Conservation (phyloP, 1,140 invertebrate species). For the Rhopalosiphum maidis region DNA sequence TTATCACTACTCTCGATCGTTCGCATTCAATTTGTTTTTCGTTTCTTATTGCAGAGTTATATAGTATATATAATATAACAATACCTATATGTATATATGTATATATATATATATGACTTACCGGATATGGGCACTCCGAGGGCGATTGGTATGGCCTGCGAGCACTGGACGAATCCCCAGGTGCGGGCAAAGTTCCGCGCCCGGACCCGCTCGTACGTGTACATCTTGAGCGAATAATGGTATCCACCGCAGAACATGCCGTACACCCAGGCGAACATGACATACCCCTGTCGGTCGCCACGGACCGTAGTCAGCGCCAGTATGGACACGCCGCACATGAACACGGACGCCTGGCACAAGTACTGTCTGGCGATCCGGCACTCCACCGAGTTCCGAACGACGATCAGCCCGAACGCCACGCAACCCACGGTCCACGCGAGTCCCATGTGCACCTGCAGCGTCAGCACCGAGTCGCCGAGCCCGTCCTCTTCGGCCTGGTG, state of each 20-base stretch:
- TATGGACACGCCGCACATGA: slow-evolving; percentile 80
- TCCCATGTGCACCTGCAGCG: slow-evolving; percentile 81
- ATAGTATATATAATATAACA: too few species aligned
- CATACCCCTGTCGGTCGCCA: slow-evolving; percentile 75
- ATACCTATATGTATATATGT: too few species aligned
- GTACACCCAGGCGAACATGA: slow-evolving; percentile 85
- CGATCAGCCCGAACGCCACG: slow-evolving; percentile 79
- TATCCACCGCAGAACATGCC: slow-evolving; percentile 83
- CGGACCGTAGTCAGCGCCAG: slow-evolving; percentile 83
- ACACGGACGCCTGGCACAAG: slow-evolving; percentile 76
- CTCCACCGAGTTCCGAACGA: slow-evolving; percentile 81
- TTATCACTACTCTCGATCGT: neutral
- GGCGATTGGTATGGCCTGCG: slow-evolving; percentile 83
- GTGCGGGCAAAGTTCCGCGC: slow-evolving; percentile 85
- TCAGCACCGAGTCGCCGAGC: slow-evolving; percentile 72
- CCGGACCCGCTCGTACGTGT: slow-evolving; percentile 83
- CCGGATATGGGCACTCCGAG: slow-evolving; percentile 86
- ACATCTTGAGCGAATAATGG: slow-evolving; percentile 88
- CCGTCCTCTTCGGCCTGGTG: slow-evolving; percentile 79
- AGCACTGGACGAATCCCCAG: slow-evolving; percentile 90
- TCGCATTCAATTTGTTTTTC: neutral
- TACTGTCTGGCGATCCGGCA: slow-evolving; percentile 87
- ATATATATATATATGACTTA: slow-evolving; percentile 62
- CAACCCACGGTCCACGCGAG: slow-evolving; percentile 84
- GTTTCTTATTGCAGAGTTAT: neutral